These are phyloP conservation scores for Rhinogobius similis DNA, from an alignment of 2,113 vertebrate species.

Conservation along the genomic window DNA sequence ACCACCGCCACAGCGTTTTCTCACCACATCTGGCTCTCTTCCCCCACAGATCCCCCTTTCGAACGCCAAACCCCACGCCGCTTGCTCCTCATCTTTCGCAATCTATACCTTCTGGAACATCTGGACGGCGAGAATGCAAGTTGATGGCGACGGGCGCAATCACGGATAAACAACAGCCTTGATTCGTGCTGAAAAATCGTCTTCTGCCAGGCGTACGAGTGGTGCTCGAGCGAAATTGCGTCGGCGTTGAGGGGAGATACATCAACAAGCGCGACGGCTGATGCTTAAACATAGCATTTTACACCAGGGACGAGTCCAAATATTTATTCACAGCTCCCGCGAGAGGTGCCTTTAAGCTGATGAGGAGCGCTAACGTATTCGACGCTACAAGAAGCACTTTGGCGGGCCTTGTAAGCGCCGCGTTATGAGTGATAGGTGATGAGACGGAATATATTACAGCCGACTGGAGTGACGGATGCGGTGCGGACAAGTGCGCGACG, in stretches of 20 bases:
- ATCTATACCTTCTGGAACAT: constrained; percentile 41
- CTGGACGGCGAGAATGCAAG: constrained; percentile 44
- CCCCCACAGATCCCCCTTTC: background rate
- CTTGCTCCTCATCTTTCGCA: constrained; percentile 16
- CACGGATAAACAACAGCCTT: constrained; percentile 54
- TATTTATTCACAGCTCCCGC: constrained; percentile 67
- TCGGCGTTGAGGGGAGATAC: constrained; percentile 20
- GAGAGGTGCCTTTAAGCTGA: constrained; percentile 55
- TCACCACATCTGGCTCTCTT: constrained; percentile 7
- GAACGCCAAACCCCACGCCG: constrained; percentile 4
- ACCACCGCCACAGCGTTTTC: constrained; percentile 37
- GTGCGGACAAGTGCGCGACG: background rate
- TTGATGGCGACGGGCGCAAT: constrained; percentile 60
- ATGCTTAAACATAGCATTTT: constrained; percentile 29
- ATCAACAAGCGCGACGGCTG: constrained; percentile 29
- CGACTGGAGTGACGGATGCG: constrained; percentile 10
- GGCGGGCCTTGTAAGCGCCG: constrained; percentile 17
- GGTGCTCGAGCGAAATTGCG: constrained; percentile 51
- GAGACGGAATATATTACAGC: constrained; percentile 11
- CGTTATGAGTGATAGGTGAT: constrained; percentile 42
- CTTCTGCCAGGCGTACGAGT: constrained; percentile 54
- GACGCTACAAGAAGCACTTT: constrained; percentile 43
- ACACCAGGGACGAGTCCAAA: constrained; percentile 57
- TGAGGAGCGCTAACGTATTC: constrained; percentile 48
- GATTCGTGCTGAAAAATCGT: constrained; percentile 32